These are phyloP conservation scores for Varanus salvator DNA, from an alignment of 2,113 vertebrate genomes.

Conservation along the genomic window DNA sequence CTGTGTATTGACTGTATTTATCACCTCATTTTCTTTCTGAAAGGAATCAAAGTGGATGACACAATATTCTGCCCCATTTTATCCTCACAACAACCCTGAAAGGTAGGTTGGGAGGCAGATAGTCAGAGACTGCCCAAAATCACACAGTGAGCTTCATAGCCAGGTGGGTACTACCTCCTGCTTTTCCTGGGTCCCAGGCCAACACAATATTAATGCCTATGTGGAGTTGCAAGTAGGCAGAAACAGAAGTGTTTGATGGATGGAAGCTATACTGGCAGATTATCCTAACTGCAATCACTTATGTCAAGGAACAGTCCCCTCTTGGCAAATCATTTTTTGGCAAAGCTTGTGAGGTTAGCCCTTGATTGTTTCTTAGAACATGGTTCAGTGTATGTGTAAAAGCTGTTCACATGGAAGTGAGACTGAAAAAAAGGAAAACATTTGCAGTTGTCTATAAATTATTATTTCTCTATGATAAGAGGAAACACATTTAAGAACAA, in stretches of 20 bases:
- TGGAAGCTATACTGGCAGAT: background rate
- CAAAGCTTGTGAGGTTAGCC: background rate
- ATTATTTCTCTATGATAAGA: background rate
- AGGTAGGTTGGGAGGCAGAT: too few relatives aligned
- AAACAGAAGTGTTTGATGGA: background rate
- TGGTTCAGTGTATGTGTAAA: background rate
- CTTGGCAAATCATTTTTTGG: background rate
- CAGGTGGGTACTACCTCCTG: too few relatives aligned
- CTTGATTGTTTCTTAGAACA: background rate
- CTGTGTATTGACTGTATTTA: background rate
- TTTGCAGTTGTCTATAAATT: background rate
- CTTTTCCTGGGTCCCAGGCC: too few relatives aligned
- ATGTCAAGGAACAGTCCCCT: background rate
- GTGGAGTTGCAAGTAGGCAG: background rate
- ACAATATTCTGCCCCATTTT: too few relatives aligned
- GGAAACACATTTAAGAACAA: background rate
- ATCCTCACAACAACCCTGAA: too few relatives aligned
- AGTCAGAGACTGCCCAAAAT: too few relatives aligned
- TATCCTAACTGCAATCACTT: too few relatives aligned
- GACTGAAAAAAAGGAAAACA: background rate
- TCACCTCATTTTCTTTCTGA: too few relatives aligned
- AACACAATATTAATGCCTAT: too few relatives aligned
- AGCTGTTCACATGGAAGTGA: background rate
- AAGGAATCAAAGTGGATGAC: too few relatives aligned
- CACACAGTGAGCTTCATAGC: too few relatives aligned